Conservation (phyloP, 1,140 invertebrate species). For the Plectrocnemia conspersa region DNA sequence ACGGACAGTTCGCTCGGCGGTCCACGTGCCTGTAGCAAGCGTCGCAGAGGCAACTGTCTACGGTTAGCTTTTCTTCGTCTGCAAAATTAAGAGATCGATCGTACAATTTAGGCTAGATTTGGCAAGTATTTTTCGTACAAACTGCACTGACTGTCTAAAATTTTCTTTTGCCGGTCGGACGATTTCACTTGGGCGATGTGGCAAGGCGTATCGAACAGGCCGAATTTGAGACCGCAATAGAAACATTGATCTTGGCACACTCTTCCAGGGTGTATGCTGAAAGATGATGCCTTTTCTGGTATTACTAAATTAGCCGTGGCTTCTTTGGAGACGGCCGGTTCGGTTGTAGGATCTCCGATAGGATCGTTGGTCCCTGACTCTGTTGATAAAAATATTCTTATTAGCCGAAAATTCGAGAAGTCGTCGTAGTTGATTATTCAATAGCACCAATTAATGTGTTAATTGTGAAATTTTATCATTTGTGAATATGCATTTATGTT, state of each 20-base stretch:
- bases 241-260: conserved; percentile 77
- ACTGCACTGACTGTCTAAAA: conserved; percentile 58
- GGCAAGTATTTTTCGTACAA: neutral
- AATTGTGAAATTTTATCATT: no score
- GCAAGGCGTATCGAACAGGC: conserved; percentile 76
- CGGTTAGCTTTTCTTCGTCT: conserved; percentile 71
- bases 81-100: conserved; percentile 2
- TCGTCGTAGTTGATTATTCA: no score
- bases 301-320: conserved; percentile 66
- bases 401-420: no score
- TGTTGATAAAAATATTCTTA: conserved; percentile 37
- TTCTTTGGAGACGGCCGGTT: conserved; percentile 56
- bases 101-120: neutral
- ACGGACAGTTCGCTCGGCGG: conserved; percentile 64
- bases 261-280: conserved; percentile 75
- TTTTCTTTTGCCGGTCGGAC: conserved; percentile 69
- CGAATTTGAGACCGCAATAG: conserved; percentile 81
- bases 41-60: conserved; percentile 78
- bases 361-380: conserved; percentile 42
- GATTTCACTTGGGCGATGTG: conserved; percentile 81
- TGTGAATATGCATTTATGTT: no score
- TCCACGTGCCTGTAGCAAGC: conserved; percentile 80
- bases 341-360: conserved; percentile 43
- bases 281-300: conserved; percentile 79
- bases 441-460: no score